A percentile compares a stretch with the other conserved stretches of the same genome.
These are phyloP conservation scores for Heliconius sara DNA, from an alignment of 2,888 invertebrate species.

Conservation along the genomic window DNA sequence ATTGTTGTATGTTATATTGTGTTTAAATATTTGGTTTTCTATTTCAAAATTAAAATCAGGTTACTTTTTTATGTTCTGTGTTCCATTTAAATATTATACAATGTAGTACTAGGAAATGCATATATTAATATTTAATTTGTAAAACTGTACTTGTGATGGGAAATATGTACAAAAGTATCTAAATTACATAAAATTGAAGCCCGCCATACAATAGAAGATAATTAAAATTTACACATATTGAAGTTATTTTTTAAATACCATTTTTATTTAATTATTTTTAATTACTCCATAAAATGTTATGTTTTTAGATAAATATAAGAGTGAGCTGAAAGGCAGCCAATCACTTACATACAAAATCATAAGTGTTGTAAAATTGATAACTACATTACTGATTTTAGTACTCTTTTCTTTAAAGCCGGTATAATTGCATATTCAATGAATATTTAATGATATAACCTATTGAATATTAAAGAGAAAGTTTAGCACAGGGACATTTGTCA, in stretches of 20 bases:
- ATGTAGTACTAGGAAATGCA: too few species aligned
- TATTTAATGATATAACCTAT: constrained; percentile 27
- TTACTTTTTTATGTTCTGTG: too few species aligned
- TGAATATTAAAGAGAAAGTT: constrained; percentile 51
- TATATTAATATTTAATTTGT: not conserved
- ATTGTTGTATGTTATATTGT: too few species aligned
- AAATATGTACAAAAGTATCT: not conserved
- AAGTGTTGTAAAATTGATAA: not conserved
- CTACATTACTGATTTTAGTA: not conserved
- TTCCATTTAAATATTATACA: too few species aligned
- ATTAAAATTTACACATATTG: too few species aligned
- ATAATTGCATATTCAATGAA: not conserved
- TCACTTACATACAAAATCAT: not conserved
- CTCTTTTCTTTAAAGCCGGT: not conserved
- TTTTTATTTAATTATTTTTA: not conserved
- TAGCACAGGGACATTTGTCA: constrained; percentile 43
- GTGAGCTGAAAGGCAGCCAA: not conserved
- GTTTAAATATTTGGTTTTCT: too few species aligned
- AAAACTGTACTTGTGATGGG: not conserved
- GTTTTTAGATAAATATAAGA: not conserved
- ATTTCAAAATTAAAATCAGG: too few species aligned
- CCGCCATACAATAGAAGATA: too few species aligned
- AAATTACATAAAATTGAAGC: too few species aligned
- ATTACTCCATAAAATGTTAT: not conserved
- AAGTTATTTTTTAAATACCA: not conserved